These are phyloP conservation scores for Cranoglanis bouderius DNA, from an alignment of 2,113 vertebrate species.

Conservation along the genomic window DNA sequence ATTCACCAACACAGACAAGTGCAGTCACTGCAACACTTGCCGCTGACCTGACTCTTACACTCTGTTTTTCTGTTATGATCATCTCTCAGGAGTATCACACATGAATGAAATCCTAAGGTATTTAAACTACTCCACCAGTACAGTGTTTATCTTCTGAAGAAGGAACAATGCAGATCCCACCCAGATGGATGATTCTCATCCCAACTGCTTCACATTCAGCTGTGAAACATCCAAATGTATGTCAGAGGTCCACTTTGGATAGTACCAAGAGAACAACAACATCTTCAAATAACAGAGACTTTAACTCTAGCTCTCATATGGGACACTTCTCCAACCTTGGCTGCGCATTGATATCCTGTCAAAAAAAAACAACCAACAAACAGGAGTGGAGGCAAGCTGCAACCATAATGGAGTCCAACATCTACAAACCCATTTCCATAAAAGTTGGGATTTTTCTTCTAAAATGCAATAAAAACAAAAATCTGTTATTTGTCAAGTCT, in stretches of 20 bases:
- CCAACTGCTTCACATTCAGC: neutral
- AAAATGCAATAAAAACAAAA: too few relatives aligned
- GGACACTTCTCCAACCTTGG: neutral
- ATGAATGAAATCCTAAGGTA: neutral
- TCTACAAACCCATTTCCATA: too few relatives aligned
- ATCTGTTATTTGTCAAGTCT: too few relatives aligned
- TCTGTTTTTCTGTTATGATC: neutral
- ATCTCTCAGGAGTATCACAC: neutral
- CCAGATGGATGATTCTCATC: neutral
- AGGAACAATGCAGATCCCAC: neutral
- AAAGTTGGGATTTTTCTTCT: too few relatives aligned
- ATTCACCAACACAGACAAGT: neutral
- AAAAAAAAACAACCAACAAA: neutral
- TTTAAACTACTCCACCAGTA: neutral
- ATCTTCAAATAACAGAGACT: neutral
- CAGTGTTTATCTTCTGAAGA: neutral
- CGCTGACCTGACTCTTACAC: neutral
- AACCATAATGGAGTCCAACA: neutral
- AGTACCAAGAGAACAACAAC: neutral
- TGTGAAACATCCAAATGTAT: neutral
- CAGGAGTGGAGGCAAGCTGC: neutral
- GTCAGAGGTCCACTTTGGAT: neutral
- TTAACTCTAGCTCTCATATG: neutral
- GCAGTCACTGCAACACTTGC: neutral
- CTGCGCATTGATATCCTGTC: neutral